These are phyloP conservation scores for Cyprinus carpio DNA, from an alignment of 2,113 vertebrate species.

Conservation along the genomic window DNA sequence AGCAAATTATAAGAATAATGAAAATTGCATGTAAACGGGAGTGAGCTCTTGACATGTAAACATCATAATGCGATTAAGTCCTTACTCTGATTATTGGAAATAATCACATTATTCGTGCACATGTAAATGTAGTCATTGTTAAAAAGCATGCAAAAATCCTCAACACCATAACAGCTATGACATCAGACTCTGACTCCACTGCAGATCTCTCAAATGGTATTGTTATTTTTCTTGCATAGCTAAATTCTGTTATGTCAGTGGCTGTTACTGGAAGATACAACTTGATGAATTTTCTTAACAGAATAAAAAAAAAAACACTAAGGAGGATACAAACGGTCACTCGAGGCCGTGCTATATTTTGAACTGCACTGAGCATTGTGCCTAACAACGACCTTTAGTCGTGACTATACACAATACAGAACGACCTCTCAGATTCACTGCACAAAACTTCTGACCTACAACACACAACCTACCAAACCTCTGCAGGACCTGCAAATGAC, in stretches of 20 bases:
- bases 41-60: no score
- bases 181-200: neutral
- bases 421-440: neutral
- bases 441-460: neutral
- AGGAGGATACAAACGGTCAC: neutral
- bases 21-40: no score
- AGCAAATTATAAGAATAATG: no score
- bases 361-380: neutral
- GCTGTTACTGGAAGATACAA: no score
- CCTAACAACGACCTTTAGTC: neutral
- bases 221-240: neutral
- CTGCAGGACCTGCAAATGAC: neutral
- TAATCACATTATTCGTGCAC: no score
- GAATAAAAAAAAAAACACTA: no score
- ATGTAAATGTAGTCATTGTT: neutral
- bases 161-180: neutral
- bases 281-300: no score
- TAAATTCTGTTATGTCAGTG: no score
- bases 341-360: neutral
- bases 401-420: neutral
- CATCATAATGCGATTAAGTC: no score
- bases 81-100: no score
- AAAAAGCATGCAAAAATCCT: neutral
- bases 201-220: neutral
- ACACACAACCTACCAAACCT: neutral